A percentile compares a stretch with the other conserved stretches of the same genome.
Evolutionary conservation across 2,888 invertebrate genomes (phyloP).

Genomic region (Cryptocephalus moraei): DNA sequence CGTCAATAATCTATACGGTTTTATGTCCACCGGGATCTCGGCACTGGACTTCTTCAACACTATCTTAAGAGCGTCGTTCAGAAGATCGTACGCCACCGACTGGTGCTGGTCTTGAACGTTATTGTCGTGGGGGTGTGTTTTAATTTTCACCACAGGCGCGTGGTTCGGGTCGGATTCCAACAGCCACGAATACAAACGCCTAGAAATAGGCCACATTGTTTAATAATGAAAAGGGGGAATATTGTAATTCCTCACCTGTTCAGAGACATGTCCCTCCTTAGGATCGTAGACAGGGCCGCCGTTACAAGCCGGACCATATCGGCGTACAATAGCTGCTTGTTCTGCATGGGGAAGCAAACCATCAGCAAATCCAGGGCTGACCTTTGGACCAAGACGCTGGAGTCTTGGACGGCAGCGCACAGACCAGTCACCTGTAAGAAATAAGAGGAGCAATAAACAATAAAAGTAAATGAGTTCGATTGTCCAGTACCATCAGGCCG

Average conservation of each 20-base stretch:
- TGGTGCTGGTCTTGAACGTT: slow-evolving; percentile 19
- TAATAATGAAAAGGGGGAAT: background rate
- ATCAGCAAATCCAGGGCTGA: slow-evolving; percentile 74
- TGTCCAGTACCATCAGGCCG: slow-evolving; percentile 59
- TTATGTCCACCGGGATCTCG: slow-evolving; percentile 47
- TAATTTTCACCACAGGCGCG: slow-evolving; percentile 27
- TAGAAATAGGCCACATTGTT: slow-evolving; percentile 22
- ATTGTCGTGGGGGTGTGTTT: slow-evolving; percentile 51
- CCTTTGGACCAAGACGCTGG: slow-evolving; percentile 72
- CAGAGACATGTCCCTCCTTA: slow-evolving; percentile 81
- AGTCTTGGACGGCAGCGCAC: slow-evolving; percentile 71
- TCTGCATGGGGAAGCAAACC: slow-evolving; percentile 76
- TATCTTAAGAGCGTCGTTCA: slow-evolving; percentile 53
- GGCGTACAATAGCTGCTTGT: slow-evolving; percentile 54
- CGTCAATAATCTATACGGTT: slow-evolving; percentile 68
- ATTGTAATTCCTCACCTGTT: slow-evolving; percentile 48
- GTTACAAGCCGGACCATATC: slow-evolving; percentile 66
- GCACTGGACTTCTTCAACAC: slow-evolving; percentile 47
- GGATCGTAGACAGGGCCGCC: slow-evolving; percentile 61
- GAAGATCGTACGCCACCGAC: slow-evolving; percentile 47
- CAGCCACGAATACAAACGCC: slow-evolving; percentile 76
- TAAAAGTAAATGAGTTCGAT: background rate
- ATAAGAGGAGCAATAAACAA: slow-evolving; percentile 1
- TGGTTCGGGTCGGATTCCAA: slow-evolving; percentile 60
- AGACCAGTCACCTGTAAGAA: slow-evolving; percentile 56